Evolutionary conservation across 2,888 invertebrate genomes (phyloP).

Genomic region (Hecatera dysodea): DNA sequence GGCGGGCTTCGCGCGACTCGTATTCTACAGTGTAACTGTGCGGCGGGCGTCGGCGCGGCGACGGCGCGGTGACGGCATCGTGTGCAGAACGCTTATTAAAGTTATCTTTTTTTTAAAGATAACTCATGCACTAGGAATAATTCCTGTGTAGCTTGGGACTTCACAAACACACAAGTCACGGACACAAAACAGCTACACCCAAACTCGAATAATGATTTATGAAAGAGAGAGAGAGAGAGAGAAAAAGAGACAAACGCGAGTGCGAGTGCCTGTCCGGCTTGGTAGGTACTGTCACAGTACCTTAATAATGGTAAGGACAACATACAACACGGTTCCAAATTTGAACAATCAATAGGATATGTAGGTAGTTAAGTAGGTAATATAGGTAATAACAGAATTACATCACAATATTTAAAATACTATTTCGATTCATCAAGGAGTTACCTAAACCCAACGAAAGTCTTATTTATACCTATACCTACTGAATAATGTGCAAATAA

Average conservation of each 20-base stretch:
- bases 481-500: too few relatives aligned
- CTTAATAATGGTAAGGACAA: too few relatives aligned
- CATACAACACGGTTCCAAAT: too few relatives aligned
- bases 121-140: slow-evolving; percentile 43
- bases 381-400: too few relatives aligned
- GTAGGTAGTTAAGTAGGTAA: too few relatives aligned
- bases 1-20: too few relatives aligned
- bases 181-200: slow-evolving; percentile 31
- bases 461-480: slow-evolving; percentile 10
- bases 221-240: slow-evolving; percentile 26
- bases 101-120: slow-evolving; percentile 39
- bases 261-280: slow-evolving; percentile 37
- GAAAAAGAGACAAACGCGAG: slow-evolving; percentile 36
- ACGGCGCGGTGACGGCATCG: too few relatives aligned
- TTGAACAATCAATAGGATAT: too few relatives aligned
- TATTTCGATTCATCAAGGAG: slow-evolving; percentile 47
- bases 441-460: slow-evolving; percentile 35
- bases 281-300: slow-evolving; percentile 30
- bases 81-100: neutral
- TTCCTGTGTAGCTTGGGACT: slow-evolving; percentile 8
- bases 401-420: neutral
- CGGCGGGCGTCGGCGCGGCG: too few relatives aligned
- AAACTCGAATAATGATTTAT: slow-evolving; percentile 5
- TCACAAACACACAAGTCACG: slow-evolving; percentile 19
- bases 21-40: too few relatives aligned